Base-by-base conservation (phyloP, 35 echinoderm and acorn worm genomes). In the Heliocidaris erythrogramma region DNA sequence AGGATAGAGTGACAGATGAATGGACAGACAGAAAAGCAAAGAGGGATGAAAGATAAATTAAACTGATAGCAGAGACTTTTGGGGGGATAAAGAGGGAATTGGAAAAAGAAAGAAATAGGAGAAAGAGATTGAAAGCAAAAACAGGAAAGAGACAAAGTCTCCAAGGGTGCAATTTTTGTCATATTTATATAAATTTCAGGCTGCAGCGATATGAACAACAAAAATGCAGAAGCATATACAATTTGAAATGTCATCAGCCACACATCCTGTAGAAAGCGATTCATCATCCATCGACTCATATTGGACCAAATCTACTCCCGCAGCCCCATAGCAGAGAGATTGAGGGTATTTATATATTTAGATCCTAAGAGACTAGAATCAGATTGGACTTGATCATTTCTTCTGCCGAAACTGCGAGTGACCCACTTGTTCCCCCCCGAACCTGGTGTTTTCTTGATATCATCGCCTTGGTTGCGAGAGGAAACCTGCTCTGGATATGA, bases 261-360 rank as follows among this genome's bases (percentile, higher is more conserved):
- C 27, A 78, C 65, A 78, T 78, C 65, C 65, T 78, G 18, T 5
- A 78, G 65, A 17, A 78, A 78, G 65, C 2, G 65, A 78, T 78
- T 78, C 18, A 78, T 78, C 27, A 78, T 78, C 65, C 8, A 27
- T 78, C 65, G 1, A 27, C 65, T n/a, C 65, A 17, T 78, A 21
- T n/a, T 7, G 65, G 65, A 78, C 65, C 65, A 78, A 78, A 78
- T 78, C 65, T 8, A 18, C 27, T 78, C 65, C 65, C 5, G 21
- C 65, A 78, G 65, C 27, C 35, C 35, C 65, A 21, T 78, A 78
- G 65, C 65, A 78, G 21, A 0, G 5, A 78, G 65, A 78, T 78
- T 78, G n/a, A 78, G 65, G 65, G 65, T 78, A 78, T 78, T 78
- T 78, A 78, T 78, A 27, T 78, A 78, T 78, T 78, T 78, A 78